Percentiles rank a stretch among this genome's conserved stretches.
These are phyloP conservation scores for Delichon dasypus DNA, from an alignment of 2,797 vertebrate genomes.

Conservation along the genomic window DNA sequence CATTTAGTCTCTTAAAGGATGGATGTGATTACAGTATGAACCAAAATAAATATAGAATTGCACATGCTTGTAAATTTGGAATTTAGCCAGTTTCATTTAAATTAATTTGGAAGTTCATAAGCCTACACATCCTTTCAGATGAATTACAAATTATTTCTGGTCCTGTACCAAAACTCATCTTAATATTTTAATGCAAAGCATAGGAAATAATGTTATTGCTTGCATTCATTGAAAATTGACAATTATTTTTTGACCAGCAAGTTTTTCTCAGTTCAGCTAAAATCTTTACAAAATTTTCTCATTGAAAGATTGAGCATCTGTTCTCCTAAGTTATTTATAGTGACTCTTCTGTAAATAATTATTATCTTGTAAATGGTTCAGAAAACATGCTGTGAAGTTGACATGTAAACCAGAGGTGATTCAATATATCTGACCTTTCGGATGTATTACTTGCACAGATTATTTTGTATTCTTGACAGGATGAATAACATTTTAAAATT, in stretches of 20 bases:
- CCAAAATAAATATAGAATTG: not conserved
- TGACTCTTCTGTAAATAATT: not conserved
- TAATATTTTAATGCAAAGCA: not conserved
- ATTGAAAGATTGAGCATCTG: not conserved
- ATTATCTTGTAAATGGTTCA: not conserved
- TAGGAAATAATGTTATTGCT: not conserved
- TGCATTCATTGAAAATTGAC: not conserved
- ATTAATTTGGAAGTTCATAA: not conserved
- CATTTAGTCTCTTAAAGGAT: not conserved
- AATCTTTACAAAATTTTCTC: accelerated
- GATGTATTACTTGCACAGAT: not conserved
- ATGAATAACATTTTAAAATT: not conserved
- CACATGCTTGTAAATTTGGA: not conserved
- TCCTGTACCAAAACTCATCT: not conserved
- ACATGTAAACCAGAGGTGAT: not conserved
- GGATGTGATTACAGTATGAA: not conserved
- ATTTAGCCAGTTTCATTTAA: not conserved
- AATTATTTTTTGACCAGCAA: not conserved
- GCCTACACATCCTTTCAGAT: not conserved
- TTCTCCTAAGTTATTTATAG: not conserved
- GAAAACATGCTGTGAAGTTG: not conserved
- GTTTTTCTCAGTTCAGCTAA: not conserved
- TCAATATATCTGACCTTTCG: not conserved
- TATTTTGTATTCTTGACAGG: not conserved
- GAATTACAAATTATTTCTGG: not conserved